Conservation (phyloP, 2,113 vertebrate genomes). For the Cyrtonyx montezumae region DNA sequence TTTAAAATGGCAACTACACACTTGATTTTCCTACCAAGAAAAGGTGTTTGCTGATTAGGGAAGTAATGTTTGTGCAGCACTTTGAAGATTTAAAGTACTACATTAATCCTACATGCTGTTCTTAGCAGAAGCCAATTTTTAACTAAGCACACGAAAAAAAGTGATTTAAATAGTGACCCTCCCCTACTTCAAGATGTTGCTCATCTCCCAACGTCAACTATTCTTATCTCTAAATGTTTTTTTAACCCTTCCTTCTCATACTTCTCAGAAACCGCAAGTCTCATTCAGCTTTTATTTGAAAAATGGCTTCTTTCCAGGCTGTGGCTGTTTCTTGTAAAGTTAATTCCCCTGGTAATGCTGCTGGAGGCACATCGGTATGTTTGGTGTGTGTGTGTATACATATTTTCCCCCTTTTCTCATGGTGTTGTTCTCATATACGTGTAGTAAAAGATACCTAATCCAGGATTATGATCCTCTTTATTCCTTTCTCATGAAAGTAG, state of each 20-base stretch:
- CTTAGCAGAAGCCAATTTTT: constrained; percentile 37
- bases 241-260: constrained; percentile 67
- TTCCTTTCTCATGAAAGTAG: constrained; percentile 70
- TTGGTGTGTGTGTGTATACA: constrained; percentile 50
- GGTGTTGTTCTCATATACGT: constrained; percentile 49
- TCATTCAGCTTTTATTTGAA: constrained; percentile 36
- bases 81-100: constrained; percentile 54
- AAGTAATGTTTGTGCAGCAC: constrained; percentile 51
- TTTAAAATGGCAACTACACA: neutral
- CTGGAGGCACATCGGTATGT: constrained; percentile 53
- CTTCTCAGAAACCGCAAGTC: constrained; percentile 57
- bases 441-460: constrained; percentile 73
- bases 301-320: constrained; percentile 43
- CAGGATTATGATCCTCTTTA: constrained; percentile 67
- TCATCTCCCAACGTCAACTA: constrained; percentile 43
- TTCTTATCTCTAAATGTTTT: constrained; percentile 61
- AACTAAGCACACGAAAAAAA: neutral
- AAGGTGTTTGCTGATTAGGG: constrained; percentile 53
- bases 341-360: constrained; percentile 63
- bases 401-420: constrained; percentile 68
- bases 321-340: constrained; percentile 62
- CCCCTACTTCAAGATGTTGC: constrained; percentile 54
- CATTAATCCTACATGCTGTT: constrained; percentile 45
- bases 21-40: constrained; percentile 42
- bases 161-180: constrained; percentile 55